A percentile compares a stretch with the other conserved stretches of the same genome.
phyloP scores from a whole-genome alignment of 2,797 vertebrate species.

The Alauda arvensis region DNA sequence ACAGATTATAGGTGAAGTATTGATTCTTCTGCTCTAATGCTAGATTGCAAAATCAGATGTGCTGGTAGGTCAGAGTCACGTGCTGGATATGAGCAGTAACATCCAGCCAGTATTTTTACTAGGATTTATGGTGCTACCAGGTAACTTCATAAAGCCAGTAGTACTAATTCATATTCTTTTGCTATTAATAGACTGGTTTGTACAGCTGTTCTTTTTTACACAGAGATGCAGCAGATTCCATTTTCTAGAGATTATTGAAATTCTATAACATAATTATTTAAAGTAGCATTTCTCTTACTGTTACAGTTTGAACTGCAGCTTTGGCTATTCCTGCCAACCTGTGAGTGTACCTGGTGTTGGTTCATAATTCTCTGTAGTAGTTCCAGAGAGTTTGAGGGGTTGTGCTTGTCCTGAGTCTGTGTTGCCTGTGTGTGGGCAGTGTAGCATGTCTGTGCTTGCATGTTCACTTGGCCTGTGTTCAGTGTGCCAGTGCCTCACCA shows the following conservation, averaged over 20 bases:
- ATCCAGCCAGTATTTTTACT: not conserved
- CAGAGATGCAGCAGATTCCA: fast-evolving
- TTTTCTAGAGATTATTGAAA: not conserved
- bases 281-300: not conserved
- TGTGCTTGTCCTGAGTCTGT: not conserved
- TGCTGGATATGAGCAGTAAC: not conserved
- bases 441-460: not conserved
- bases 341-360: not conserved
- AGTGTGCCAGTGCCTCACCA: not conserved
- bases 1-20: slow-evolving; percentile 69
- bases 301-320: not conserved
- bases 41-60: not conserved
- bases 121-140: not conserved
- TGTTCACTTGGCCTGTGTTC: not conserved
- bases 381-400: fast-evolving
- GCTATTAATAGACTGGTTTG: not conserved
- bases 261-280: not conserved
- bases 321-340: not conserved
- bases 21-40: not conserved
- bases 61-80: not conserved
- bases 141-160: not conserved
- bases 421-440: not conserved
- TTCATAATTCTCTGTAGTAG: not conserved
- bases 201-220: not conserved
- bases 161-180: not conserved